Evolutionary conservation across 2,113 vertebrate genomes (phyloP), one percentile per base, ranked within the genome.

Genomic region (Garra rufa): DNA sequence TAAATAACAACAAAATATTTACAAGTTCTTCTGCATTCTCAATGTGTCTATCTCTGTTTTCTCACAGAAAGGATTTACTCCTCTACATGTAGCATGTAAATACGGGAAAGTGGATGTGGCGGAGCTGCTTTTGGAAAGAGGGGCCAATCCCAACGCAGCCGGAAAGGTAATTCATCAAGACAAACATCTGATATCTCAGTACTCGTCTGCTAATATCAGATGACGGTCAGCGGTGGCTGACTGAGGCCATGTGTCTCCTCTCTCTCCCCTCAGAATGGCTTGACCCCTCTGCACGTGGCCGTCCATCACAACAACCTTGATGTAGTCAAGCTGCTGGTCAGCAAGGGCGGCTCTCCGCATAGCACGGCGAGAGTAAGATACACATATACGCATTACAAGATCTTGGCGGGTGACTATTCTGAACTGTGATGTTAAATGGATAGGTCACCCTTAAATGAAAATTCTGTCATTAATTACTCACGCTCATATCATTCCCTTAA

Each of bases 31-130:
- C 14, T 74, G 44, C n/a, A 38, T 34, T 85, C 26, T 86, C 69
- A 46, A 24, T 67, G 14, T 38, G 50, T 34, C 11, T 84, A 67
- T 86, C 13, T 88, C 28, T 79, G 61, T 81, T 46, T 91, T 89
- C 92, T 91, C 96, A 95, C 95, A 99, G 98, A 99, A 99, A 96
- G 98, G 98, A 92, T 99, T 99, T 92, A 99, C 97, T 88, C 97
- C 98, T 75, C 97, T 99, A 76, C 98, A 99, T 3, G 96, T 99
- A 89, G 96, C 98, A 5, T 97, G 96, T 81, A 99, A 99, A 92
- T 98, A 99, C 0, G 97, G 97, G 76, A 99, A 98, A 86, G 94
- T 96, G 17, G 94, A 96, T 8, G 96, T 99, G 46, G 96, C 96
- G 0, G 96, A 99, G 85, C 83, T 98, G 85, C 94, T 99, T 76